Conservation (phyloP, 1,140 invertebrate species). For the Lasioglossum albipes region DNA sequence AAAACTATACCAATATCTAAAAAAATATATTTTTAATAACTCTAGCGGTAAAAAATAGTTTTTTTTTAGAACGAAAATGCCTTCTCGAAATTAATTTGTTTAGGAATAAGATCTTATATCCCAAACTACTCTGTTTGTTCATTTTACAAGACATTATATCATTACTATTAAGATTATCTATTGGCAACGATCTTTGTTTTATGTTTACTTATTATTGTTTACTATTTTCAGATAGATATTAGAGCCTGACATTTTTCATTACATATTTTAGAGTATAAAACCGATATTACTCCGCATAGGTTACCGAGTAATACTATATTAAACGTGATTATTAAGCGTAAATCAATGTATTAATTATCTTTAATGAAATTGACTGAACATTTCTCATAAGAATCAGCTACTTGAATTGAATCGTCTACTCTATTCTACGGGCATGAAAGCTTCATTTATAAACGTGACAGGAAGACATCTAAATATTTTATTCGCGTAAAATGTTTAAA, state of each 20-base stretch:
- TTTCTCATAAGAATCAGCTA: constrained; percentile 10
- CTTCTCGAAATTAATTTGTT: not conserved
- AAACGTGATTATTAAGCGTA: constrained; percentile 11
- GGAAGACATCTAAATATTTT: constrained; percentile 7
- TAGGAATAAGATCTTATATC: not conserved
- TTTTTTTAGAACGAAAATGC: not conserved
- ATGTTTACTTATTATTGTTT: constrained; percentile 5
- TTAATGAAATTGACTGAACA: not conserved
- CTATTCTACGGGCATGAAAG: not conserved
- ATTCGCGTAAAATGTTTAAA: constrained; percentile 6
- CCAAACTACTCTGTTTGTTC: not conserved
- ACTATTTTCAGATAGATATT: constrained; percentile 1
- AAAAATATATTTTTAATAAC: constrained; percentile 44
- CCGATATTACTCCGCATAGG: not conserved
- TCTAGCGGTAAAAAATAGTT: constrained; percentile 8
- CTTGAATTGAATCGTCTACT: constrained; percentile 3
- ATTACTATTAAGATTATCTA: constrained; percentile 14
- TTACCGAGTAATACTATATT: constrained; percentile 2
- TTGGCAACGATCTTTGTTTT: constrained; percentile 10
- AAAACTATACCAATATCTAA: constrained; percentile 37
- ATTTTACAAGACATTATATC: not conserved
- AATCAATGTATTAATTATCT: constrained; percentile 12
- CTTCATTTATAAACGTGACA: not conserved
- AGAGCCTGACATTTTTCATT: constrained; percentile 5
- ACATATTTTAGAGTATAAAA: constrained; percentile 4